Conservation (phyloP, 2,888 invertebrate species). For the Stomorhina lunata region DNA sequence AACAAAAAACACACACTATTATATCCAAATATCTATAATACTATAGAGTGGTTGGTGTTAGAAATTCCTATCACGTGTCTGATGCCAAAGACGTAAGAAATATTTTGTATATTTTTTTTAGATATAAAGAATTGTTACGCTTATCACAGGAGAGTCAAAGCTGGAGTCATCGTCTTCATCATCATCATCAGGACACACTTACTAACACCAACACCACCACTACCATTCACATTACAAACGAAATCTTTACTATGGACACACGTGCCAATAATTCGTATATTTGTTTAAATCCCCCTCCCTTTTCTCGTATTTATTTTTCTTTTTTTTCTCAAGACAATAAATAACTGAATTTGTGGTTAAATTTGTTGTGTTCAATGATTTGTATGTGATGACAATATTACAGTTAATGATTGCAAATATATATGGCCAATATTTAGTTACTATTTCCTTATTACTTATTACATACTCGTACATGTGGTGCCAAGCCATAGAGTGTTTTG, state of each 20-base stretch:
- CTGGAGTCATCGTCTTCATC: slow-evolving; percentile 17
- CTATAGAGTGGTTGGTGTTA: slow-evolving; percentile 19
- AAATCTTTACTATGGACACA: slow-evolving; percentile 33
- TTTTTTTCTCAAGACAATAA: slow-evolving; percentile 21
- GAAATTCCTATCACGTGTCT: slow-evolving; percentile 59
- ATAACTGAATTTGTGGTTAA: slow-evolving; percentile 49
- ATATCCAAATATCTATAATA: neutral
- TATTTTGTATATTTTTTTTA: slow-evolving; percentile 2
- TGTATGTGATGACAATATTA: slow-evolving; percentile 19
- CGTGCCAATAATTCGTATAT: slow-evolving; percentile 54
- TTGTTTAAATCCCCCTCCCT: slow-evolving; percentile 11
- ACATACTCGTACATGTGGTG: too few species aligned
- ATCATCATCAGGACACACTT: slow-evolving; percentile 13
- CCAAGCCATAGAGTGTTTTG: neutral
- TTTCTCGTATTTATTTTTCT: neutral
- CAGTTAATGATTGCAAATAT: neutral
- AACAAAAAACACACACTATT: neutral
- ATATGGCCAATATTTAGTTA: neutral
- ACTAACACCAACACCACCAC: neutral
- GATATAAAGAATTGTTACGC: slow-evolving; percentile 28
- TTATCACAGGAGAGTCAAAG: slow-evolving; percentile 21
- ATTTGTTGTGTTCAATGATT: slow-evolving; percentile 35
- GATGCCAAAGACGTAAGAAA: slow-evolving; percentile 12
- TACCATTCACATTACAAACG: neutral
- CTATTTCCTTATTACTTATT: too few species aligned